phyloP scores from a whole-genome alignment of 2,797 vertebrate species.

The Benthosema pterotum region DNA sequence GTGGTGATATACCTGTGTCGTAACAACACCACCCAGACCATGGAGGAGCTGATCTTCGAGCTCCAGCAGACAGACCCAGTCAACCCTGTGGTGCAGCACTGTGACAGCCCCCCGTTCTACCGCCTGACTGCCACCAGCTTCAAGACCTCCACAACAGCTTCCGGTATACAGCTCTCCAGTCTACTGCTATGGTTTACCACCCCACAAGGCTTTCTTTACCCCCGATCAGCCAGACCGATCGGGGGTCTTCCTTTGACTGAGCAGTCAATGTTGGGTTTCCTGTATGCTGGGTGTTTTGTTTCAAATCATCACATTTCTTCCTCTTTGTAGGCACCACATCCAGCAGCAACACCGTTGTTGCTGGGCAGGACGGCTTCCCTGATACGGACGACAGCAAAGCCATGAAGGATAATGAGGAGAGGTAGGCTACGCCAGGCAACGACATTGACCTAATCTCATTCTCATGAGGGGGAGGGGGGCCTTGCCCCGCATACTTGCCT shows the following conservation, averaged over 20 bases:
- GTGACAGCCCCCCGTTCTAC: constrained; percentile 96
- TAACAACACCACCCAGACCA: constrained; percentile 96
- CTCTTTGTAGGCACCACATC: constrained; percentile 87
- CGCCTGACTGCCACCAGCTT: constrained; percentile 89
- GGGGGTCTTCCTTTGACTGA: too few relatives aligned
- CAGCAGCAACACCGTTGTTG: constrained; percentile 93
- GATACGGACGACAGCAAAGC: constrained; percentile 87
- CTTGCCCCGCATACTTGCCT: too few relatives aligned
- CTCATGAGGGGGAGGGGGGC: too few relatives aligned
- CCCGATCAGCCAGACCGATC: too few relatives aligned
- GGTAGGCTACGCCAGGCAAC: constrained; percentile 73
- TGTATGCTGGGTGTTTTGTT: too few relatives aligned
- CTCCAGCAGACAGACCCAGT: constrained; percentile 95
- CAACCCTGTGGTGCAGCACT: constrained; percentile 95
- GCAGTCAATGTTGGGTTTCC: too few relatives aligned
- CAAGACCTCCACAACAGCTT: constrained; percentile 87
- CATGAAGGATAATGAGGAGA: constrained; percentile 90
- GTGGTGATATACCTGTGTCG: constrained; percentile 96
- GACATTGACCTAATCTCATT: constrained; percentile 2
- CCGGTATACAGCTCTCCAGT: constrained; percentile 78
- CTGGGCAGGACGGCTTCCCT: constrained; percentile 89
- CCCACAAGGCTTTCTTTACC: too few relatives aligned
- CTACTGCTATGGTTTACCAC: not conserved
- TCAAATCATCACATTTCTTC: not conserved
- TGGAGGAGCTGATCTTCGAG: constrained; percentile 97